phyloP scores from a whole-genome alignment of 2,888 invertebrate species.

The Litoditis marina region DNA sequence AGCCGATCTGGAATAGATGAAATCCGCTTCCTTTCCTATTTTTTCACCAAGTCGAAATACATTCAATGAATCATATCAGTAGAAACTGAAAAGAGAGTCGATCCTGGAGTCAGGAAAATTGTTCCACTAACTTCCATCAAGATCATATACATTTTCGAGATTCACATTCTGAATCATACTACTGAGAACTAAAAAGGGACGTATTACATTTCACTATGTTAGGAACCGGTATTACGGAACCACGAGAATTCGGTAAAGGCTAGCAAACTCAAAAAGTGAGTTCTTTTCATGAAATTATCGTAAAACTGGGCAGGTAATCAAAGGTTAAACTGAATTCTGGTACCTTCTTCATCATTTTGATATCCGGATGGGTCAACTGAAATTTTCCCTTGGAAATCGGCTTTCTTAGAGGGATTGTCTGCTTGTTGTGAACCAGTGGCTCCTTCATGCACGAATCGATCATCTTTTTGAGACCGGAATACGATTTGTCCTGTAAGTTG shows the following conservation, averaged over 20 bases:
- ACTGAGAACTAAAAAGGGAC: neutral
- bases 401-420: conserved; percentile 32
- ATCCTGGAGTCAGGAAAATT: conserved; percentile 13
- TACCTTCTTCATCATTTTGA: conserved; percentile 46
- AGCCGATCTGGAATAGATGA: conserved; percentile 32
- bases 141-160: neutral
- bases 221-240: no score
- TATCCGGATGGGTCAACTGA: conserved; percentile 45
- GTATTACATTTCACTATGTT: no score
- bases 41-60: no score
- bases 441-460: conserved; percentile 26
- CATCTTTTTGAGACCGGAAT: neutral
- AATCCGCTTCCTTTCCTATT: no score
- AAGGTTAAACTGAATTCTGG: no score
- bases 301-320: no score
- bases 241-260: no score
- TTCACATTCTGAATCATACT: neutral
- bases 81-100: no score
- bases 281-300: no score
- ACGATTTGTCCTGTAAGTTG: conserved; percentile 10
- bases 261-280: no score
- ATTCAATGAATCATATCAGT: no score
- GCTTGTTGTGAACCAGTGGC: conserved; percentile 10
- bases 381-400: conserved; percentile 47
- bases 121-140: neutral